Evolutionary conservation across 2,888 invertebrate species (phyloP).

Genomic region (Pyralis farinalis): DNA sequence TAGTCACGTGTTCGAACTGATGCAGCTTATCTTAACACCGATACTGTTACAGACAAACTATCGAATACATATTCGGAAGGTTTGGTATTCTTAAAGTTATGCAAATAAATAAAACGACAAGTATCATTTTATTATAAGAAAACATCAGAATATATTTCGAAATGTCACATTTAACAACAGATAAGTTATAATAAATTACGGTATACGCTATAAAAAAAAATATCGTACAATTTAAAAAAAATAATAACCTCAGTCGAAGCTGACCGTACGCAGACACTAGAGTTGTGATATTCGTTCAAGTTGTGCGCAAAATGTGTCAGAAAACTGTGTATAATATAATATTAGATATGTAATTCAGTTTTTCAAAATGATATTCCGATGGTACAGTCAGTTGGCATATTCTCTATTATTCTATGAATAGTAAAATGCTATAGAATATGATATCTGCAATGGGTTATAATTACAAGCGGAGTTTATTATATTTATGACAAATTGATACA

Average conservation of each 20-base stretch:
- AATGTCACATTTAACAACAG: slow-evolving; percentile 63
- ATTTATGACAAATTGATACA: slow-evolving; percentile 8
- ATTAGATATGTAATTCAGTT: slow-evolving; percentile 53
- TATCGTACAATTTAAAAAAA: slow-evolving; percentile 15
- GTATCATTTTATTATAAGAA: slow-evolving; percentile 51
- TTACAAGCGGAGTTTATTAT: slow-evolving; percentile 13
- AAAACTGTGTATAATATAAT: slow-evolving; percentile 46
- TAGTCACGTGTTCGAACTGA: no score
- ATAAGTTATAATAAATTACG: slow-evolving; percentile 33
- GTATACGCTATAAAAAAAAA: slow-evolving; percentile 10
- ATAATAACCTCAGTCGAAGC: slow-evolving; percentile 19
- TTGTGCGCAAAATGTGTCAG: slow-evolving; percentile 57
- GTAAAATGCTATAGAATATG: slow-evolving; percentile 15
- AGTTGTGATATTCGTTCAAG: slow-evolving; percentile 28
- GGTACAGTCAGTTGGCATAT: slow-evolving; percentile 38
- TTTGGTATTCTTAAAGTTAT: no score
- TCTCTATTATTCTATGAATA: slow-evolving; percentile 7
- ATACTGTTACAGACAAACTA: no score
- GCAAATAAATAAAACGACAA: slow-evolving; percentile 43
- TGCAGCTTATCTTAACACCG: no score
- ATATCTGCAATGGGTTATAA: slow-evolving; percentile 10
- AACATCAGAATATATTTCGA: slow-evolving; percentile 78
- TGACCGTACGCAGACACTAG: slow-evolving; percentile 33
- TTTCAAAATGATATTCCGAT: slow-evolving; percentile 54
- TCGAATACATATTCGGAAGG: no score